These are phyloP conservation scores for Phrynosoma blainvillii DNA, from an alignment of 2,113 vertebrate genomes.

Conservation along the genomic window DNA sequence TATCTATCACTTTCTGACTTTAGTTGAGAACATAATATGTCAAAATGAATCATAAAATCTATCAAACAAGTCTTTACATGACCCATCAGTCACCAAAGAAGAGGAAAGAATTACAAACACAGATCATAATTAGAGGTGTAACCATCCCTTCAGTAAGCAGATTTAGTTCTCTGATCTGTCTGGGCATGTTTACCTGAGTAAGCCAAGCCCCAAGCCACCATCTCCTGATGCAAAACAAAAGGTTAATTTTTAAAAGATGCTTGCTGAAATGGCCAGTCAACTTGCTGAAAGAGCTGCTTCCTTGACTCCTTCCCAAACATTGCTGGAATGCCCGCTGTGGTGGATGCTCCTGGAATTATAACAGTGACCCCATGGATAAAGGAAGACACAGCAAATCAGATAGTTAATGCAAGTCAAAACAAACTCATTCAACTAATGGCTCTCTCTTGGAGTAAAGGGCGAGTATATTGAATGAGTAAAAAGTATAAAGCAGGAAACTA, in stretches of 20 bases:
- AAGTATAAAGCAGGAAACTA: slow-evolving; percentile 2
- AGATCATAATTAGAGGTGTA: slow-evolving; percentile 72
- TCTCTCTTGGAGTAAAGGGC: background rate
- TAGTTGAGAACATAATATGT: slow-evolving; percentile 47
- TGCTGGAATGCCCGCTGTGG: background rate
- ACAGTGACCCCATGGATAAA: slow-evolving; percentile 3
- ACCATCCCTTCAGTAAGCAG: slow-evolving; percentile 61
- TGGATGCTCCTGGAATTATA: slow-evolving; percentile 18
- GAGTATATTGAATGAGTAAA: background rate
- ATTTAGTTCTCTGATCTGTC: slow-evolving; percentile 66
- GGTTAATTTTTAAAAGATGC: slow-evolving; percentile 58
- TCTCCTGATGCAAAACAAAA: slow-evolving; percentile 64
- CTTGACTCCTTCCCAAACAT: background rate
- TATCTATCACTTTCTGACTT: background rate
- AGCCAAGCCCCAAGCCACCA: slow-evolving; percentile 56
- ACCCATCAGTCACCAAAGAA: slow-evolving; percentile 61
- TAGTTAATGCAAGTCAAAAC: slow-evolving; percentile 34
- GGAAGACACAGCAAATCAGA: background rate
- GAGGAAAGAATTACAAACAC: slow-evolving; percentile 42
- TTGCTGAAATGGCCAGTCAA: slow-evolving; percentile 57
- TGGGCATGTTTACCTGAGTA: slow-evolving; percentile 55
- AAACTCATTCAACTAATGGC: slow-evolving; percentile 5
- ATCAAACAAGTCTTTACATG: slow-evolving; percentile 66
- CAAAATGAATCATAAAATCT: slow-evolving; percentile 61
- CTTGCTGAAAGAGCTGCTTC: slow-evolving; percentile 3